Evolutionary conservation across 2,888 invertebrate species (phyloP).

Genomic region (Frankliniella fusca): DNA sequence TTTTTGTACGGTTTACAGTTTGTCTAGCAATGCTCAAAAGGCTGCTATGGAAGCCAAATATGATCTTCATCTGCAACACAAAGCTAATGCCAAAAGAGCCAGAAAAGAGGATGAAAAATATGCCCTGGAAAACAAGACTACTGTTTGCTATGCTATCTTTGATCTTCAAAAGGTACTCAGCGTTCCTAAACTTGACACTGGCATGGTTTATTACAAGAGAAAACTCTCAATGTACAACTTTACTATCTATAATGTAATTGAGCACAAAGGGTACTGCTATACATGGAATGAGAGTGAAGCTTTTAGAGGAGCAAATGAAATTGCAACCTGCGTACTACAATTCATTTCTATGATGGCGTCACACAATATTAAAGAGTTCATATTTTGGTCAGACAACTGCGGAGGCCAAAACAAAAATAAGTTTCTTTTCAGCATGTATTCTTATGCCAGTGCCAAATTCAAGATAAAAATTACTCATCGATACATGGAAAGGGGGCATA

Average conservation of each 20-base stretch:
- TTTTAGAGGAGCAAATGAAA: too few species aligned
- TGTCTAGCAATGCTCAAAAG: slow-evolving; percentile 30
- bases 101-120: slow-evolving; percentile 39
- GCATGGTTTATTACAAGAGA: slow-evolving; percentile 30
- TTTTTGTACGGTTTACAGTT: slow-evolving; percentile 35
- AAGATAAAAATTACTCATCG: neutral
- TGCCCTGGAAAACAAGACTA: slow-evolving; percentile 32
- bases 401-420: slow-evolving; percentile 11
- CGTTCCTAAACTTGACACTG: slow-evolving; percentile 40
- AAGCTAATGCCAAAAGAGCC: slow-evolving; percentile 38
- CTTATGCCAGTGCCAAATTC: slow-evolving; percentile 27
- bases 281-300: too few species aligned
- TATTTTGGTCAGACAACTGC: slow-evolving; percentile 32
- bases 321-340: too few species aligned
- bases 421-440: slow-evolving; percentile 34
- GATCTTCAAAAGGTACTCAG: slow-evolving; percentile 40
- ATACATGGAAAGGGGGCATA: slow-evolving; percentile 26
- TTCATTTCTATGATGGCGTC: neutral
- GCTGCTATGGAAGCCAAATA: slow-evolving; percentile 34
- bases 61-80: slow-evolving; percentile 37
- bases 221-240: too few species aligned
- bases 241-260: too few species aligned
- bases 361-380: neutral
- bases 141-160: slow-evolving; percentile 38
- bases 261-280: too few species aligned